Evolutionary conservation across 2,888 invertebrate species (phyloP).

Genomic region (Leucophora obtusa): DNA sequence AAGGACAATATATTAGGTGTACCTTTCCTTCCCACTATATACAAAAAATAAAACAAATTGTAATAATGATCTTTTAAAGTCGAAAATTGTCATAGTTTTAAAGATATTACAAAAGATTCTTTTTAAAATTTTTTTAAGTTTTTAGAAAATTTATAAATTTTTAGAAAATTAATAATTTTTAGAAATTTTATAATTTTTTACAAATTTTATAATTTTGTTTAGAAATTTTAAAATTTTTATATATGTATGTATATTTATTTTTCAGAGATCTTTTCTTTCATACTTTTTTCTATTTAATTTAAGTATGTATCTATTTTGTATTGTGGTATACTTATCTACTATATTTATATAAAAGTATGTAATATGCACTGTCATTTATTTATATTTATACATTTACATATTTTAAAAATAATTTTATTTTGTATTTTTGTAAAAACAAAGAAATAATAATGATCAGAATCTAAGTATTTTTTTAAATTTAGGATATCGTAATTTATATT

Average conservation of each 20-base stretch:
- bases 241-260: too few relatives aligned
- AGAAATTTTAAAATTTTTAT: too few relatives aligned
- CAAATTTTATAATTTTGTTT: too few relatives aligned
- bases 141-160: too few relatives aligned
- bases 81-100: neutral
- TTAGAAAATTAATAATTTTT: too few relatives aligned
- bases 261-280: too few relatives aligned
- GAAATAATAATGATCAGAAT: conserved; percentile 15
- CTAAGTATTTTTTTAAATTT: conserved; percentile 36
- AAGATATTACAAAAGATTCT: neutral
- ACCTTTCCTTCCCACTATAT: conserved; percentile 5
- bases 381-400: conserved; percentile 19
- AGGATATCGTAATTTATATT: conserved; percentile 36
- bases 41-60: neutral
- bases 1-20: conserved; percentile 55
- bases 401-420: conserved; percentile 15
- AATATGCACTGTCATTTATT: conserved; percentile 37
- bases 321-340: too few relatives aligned
- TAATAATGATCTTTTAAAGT: neutral
- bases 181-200: too few relatives aligned
- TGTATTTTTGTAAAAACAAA: conserved; percentile 20
- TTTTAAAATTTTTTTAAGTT: too few relatives aligned
- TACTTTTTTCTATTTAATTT: too few relatives aligned
- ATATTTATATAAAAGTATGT: neutral
- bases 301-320: too few relatives aligned